Conservation (phyloP, 2,797 vertebrate genomes). For the Myotis findleyi region DNA sequence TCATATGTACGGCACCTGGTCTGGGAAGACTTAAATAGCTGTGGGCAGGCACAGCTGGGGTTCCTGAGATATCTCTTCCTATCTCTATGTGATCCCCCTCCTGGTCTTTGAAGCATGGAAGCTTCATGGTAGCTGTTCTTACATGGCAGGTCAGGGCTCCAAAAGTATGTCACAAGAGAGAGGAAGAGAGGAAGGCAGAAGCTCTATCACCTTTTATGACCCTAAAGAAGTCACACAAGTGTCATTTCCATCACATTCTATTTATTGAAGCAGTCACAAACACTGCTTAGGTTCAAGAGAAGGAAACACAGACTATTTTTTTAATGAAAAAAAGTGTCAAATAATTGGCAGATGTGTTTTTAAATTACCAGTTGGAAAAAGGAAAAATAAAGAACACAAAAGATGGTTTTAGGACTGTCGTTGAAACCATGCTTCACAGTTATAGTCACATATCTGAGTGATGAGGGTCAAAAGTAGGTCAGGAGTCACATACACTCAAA, state of each 20-base stretch:
- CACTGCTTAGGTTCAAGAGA: not conserved
- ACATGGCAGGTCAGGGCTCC: not conserved
- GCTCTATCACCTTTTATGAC: not conserved
- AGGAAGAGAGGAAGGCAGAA: too few species aligned
- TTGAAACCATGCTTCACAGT: not conserved
- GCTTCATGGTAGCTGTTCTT: not conserved
- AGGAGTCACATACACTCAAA: not conserved
- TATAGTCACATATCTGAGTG: not conserved
- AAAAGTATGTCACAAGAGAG: not conserved
- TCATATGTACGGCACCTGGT: not conserved
- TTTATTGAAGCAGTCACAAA: conserved; percentile 11
- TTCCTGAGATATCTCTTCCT: not conserved
- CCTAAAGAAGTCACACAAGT: not conserved
- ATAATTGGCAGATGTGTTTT: not conserved
- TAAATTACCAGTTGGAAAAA: not conserved
- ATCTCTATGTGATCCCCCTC: not conserved
- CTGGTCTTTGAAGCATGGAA: not conserved
- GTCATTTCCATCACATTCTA: not conserved
- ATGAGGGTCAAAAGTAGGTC: not conserved
- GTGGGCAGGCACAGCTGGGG: not conserved
- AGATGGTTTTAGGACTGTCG: not conserved
- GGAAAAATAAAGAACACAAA: conserved; percentile 1
- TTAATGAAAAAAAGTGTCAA: not conserved
- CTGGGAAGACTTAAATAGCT: not conserved
- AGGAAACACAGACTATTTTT: not conserved